Evolutionary conservation across 2,888 invertebrate genomes (phyloP).

Genomic region (Pilophorus perplexus): DNA sequence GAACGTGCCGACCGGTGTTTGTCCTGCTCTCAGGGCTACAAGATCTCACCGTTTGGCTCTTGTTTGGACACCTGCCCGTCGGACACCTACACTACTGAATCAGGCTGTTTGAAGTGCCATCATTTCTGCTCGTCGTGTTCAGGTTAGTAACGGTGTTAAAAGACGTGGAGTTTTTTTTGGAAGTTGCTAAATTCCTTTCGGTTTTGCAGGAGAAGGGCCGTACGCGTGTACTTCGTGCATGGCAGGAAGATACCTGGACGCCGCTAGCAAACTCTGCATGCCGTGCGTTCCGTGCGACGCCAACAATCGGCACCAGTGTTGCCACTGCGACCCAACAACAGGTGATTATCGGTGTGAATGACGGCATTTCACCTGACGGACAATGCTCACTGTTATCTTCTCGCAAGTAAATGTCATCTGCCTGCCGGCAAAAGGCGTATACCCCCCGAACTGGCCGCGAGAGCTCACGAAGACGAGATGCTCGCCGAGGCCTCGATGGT

Average conservation of each 20-base stretch:
- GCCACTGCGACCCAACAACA: slow-evolving; percentile 67
- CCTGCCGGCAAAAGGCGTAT: slow-evolving; percentile 73
- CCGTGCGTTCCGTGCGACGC: slow-evolving; percentile 70
- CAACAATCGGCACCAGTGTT: slow-evolving; percentile 60
- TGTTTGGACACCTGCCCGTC: slow-evolving; percentile 83
- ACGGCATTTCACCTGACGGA: too few species aligned
- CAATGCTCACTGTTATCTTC: too few species aligned
- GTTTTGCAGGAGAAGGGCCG: slow-evolving; percentile 69
- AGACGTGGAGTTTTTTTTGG: too few species aligned
- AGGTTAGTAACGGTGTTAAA: too few species aligned
- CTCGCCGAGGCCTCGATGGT: slow-evolving; percentile 21
- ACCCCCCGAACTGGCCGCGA: slow-evolving; percentile 57
- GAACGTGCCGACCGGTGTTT: slow-evolving; percentile 82
- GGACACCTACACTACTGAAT: slow-evolving; percentile 78
- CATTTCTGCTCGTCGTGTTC: slow-evolving; percentile 84
- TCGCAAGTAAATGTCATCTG: slow-evolving; percentile 70
- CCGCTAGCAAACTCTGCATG: slow-evolving; percentile 65
- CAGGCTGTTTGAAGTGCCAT: slow-evolving; percentile 84
- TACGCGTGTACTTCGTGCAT: slow-evolving; percentile 72
- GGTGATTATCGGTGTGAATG: too few species aligned
- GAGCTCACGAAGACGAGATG: slow-evolving; percentile 46
- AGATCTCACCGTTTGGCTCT: slow-evolving; percentile 77
- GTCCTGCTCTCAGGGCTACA: slow-evolving; percentile 75
- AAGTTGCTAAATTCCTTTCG: too few species aligned
- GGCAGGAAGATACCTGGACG: slow-evolving; percentile 69